Percentiles rank a stretch among this genome's conserved stretches.
Conservation (phyloP, 2,113 vertebrate species). For the Xiphophorus hellerii region DNA sequence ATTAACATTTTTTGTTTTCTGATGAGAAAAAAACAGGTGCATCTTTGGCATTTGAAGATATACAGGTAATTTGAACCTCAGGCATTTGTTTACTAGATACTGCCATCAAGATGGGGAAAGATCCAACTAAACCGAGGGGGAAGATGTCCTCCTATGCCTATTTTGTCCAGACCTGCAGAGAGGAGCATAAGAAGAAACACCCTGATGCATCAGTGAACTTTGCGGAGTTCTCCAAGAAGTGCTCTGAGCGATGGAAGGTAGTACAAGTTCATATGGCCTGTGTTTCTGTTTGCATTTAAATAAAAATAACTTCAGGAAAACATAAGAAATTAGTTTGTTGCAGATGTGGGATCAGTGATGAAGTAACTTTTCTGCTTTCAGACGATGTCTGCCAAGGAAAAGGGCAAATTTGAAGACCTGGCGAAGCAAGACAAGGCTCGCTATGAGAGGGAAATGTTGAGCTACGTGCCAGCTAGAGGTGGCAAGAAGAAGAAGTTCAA, state of each 20-base stretch:
- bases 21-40: neutral
- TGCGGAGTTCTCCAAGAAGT: slow-evolving; percentile 97
- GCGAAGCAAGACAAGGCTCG: slow-evolving; percentile 94
- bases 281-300: neutral
- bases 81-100: slow-evolving; percentile 41
- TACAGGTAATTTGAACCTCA: neutral
- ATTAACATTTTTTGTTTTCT: neutral
- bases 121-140: slow-evolving; percentile 93
- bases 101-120: slow-evolving; percentile 90
- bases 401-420: slow-evolving; percentile 97
- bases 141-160: slow-evolving; percentile 98
- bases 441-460: slow-evolving; percentile 98
- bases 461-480: slow-evolving; percentile 89
- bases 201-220: slow-evolving; percentile 95
- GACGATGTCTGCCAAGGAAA: slow-evolving; percentile 97
- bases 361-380: slow-evolving; percentile 56
- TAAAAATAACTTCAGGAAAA: neutral
- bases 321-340: neutral
- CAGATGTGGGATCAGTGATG: neutral
- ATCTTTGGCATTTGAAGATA: neutral
- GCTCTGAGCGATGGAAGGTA: slow-evolving; percentile 97
- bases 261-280: neutral
- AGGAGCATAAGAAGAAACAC: slow-evolving; percentile 99
- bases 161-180: slow-evolving; percentile 96
- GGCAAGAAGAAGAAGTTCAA: slow-evolving; percentile 95